These are phyloP conservation scores for Sinohyriopsis cumingii DNA, from an alignment of 2,888 invertebrate species.

Conservation along the genomic window DNA sequence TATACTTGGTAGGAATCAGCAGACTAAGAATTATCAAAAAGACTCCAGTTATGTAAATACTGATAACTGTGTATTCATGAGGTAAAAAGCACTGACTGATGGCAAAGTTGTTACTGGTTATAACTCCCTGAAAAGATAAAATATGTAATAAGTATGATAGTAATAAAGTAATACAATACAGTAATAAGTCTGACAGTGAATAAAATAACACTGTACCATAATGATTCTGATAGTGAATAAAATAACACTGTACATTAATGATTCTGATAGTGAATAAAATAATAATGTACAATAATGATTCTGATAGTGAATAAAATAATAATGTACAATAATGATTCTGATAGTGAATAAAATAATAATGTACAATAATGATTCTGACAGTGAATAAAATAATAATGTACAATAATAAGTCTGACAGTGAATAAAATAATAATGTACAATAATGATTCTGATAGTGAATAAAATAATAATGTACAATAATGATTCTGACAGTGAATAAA, in stretches of 20 bases:
- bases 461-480: too few relatives aligned
- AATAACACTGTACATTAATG: background rate
- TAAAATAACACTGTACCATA: background rate
- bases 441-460: too few relatives aligned
- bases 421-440: too few relatives aligned
- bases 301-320: too few relatives aligned
- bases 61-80: constrained; percentile 82
- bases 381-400: background rate
- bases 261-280: too few relatives aligned
- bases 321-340: background rate
- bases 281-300: too few relatives aligned
- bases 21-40: constrained; percentile 41
- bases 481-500: too few relatives aligned
- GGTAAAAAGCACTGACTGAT: constrained; percentile 88
- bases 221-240: background rate
- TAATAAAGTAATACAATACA: too few relatives aligned
- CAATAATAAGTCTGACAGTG: background rate
- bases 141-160: background rate
- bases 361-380: too few relatives aligned
- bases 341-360: background rate
- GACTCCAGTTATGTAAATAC: constrained; percentile 75
- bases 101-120: constrained; percentile 82
- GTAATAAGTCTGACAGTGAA: too few relatives aligned
- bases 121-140: constrained; percentile 79
- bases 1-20: constrained; percentile 18